Evolutionary conservation across 1,140 invertebrate genomes (phyloP), one percentile per base, ranked within the genome.

Genomic region (Ceratina japonica): DNA sequence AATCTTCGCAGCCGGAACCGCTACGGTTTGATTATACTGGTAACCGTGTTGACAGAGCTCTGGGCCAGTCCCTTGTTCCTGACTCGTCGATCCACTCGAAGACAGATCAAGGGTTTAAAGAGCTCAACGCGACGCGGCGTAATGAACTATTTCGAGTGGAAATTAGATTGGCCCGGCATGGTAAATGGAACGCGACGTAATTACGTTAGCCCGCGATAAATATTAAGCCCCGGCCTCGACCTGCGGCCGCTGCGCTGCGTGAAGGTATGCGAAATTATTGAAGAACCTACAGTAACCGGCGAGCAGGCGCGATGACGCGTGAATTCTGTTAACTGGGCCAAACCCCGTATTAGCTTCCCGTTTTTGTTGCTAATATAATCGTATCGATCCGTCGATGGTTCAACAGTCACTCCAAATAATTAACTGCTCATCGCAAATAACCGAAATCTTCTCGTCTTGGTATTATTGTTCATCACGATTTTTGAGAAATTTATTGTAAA

Each of bases 91-190:
- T 64, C 31, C 59, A 64, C 62, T 61, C 13, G 52, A 18, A 73
- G 59, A 64, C 70, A 44, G 59, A 58, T 73, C 69, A 65, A 73
- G 52, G 69, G 70, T 79, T 73, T 79, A 58, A 58, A 79, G 61
- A 24, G 76, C 3, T 58, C 16, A 56, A 73, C 22, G 51, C 27
- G 51, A n/a, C 20, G 15, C 18, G 49, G 20, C 31, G 51, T 73
- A 73, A 73, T 73, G 59, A 79, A 79, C 76, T 64, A 64, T 79
- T 79, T 73, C 76, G 61, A 64, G 76, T 49, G 52, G 69, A 73
- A 79, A 73, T 64, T 64, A 79, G 59, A 79, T 79, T 73, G 75
- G 59, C 75, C 62, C 75, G 37, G 37, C 10, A 24, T 54, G 58
- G n/a, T 63, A 76, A 76, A 76, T 70, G 65, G 56, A 52, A 77